These are phyloP conservation scores for Junonia oenone DNA, from an alignment of 2,888 invertebrate genomes.

Conservation along the genomic window DNA sequence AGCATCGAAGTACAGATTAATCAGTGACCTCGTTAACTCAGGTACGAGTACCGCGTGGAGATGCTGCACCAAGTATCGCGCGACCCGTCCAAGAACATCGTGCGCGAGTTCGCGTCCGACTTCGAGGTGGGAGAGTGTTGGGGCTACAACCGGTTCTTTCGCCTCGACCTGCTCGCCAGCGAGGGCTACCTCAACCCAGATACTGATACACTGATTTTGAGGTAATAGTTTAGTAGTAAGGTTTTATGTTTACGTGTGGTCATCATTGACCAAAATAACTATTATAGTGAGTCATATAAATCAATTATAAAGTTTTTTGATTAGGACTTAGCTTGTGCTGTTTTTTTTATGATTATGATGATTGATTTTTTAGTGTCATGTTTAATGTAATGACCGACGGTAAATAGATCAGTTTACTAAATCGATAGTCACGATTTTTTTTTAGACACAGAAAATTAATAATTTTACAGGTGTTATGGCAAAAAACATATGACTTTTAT, in stretches of 20 bases:
- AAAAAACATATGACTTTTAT: too few species aligned
- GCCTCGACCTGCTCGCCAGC: conserved; percentile 91
- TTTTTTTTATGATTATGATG: too few species aligned
- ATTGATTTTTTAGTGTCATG: too few species aligned
- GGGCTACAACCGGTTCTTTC: conserved; percentile 96
- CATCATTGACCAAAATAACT: background rate
- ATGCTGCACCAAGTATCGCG: conserved; percentile 95
- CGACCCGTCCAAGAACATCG: conserved; percentile 92
- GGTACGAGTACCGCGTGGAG: conserved; percentile 95
- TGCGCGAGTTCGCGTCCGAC: conserved; percentile 95
- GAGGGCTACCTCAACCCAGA: conserved; percentile 94
- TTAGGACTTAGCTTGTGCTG: too few species aligned
- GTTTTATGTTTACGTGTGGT: background rate
- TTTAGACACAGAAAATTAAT: too few species aligned
- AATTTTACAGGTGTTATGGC: too few species aligned
- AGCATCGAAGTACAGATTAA: too few species aligned
- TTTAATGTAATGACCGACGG: too few species aligned
- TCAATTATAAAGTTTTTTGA: too few species aligned
- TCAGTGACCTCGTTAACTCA: conserved; percentile 43
- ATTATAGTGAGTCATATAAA: too few species aligned
- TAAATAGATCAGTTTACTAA: too few species aligned
- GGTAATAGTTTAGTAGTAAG: conserved; percentile 58
- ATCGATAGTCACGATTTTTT: too few species aligned
- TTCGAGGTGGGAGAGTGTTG: conserved; percentile 98
- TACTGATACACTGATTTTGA: conserved; percentile 89